A percentile compares a stretch with the other conserved stretches of the same genome.
Evolutionary conservation across 2,888 invertebrate genomes (phyloP).

Genomic region (Acanthosepion lycidas): DNA sequence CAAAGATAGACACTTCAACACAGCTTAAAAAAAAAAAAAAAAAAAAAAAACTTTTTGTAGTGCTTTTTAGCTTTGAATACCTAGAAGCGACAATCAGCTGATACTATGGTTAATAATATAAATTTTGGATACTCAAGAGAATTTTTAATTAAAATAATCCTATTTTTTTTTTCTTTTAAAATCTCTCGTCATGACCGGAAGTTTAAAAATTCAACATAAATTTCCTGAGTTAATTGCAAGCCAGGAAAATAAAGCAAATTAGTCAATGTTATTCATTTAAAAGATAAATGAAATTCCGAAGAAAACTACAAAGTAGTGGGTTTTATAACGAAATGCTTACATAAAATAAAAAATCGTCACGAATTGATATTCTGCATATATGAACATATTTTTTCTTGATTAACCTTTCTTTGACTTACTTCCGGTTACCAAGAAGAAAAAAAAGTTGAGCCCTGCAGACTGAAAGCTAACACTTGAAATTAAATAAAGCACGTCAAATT

Average conservation of each 20-base stretch:
- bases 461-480: background rate
- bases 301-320: background rate
- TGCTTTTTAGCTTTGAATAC: too few species aligned
- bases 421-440: background rate
- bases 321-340: background rate
- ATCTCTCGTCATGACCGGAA: background rate
- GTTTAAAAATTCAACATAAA: background rate
- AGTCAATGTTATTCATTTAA: background rate
- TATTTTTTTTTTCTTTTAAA: too few species aligned
- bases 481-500: background rate
- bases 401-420: background rate
- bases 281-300: background rate
- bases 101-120: too few species aligned
- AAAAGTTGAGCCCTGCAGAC: background rate
- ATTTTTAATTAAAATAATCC: too few species aligned
- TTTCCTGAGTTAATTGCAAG: background rate
- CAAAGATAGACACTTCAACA: too few species aligned
- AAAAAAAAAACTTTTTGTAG: too few species aligned
- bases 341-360: background rate
- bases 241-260: background rate
- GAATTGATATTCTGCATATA: background rate
- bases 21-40: too few species aligned
- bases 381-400: background rate
- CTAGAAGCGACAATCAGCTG: too few species aligned
- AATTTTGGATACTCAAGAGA: too few species aligned